These are phyloP conservation scores for Globia sparganii DNA, from an alignment of 2,888 invertebrate genomes.

Conservation along the genomic window DNA sequence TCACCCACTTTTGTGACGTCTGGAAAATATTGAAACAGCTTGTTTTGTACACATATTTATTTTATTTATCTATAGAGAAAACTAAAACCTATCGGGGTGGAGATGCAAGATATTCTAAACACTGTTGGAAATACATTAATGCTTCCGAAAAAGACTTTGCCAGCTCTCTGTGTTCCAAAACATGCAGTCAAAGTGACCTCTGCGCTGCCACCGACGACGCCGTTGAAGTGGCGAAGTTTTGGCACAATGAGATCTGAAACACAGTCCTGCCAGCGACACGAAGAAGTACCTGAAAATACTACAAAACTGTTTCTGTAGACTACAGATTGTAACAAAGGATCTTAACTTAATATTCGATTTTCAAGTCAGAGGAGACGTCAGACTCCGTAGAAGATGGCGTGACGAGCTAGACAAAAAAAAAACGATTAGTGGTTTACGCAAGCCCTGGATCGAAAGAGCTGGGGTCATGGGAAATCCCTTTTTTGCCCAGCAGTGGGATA, in stretches of 20 bases:
- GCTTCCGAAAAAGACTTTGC: not conserved
- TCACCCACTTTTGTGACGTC: conserved; percentile 3
- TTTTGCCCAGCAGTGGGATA: not conserved
- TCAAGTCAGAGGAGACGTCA: not conserved
- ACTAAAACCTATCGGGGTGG: not conserved
- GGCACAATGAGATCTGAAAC: no score
- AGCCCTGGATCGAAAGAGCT: not conserved
- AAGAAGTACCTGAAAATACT: not conserved
- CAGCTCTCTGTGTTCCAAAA: not conserved
- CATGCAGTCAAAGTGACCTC: not conserved
- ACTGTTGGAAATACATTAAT: not conserved
- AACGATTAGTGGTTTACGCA: not conserved
- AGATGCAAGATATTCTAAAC: not conserved
- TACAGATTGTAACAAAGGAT: not conserved
- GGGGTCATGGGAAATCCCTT: not conserved
- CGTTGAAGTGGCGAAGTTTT: not conserved
- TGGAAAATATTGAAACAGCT: not conserved
- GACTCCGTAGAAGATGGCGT: no score
- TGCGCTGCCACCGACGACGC: not conserved
- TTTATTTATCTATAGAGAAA: not conserved
- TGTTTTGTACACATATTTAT: not conserved
- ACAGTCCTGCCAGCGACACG: no score
- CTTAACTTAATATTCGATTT: not conserved
- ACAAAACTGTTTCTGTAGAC: not conserved
- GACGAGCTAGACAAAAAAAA: not conserved